A percentile compares a stretch with the other conserved stretches of the same genome.
Conservation (phyloP, 2,113 vertebrate species). For the Gasterosteus aculeatus region DNA sequence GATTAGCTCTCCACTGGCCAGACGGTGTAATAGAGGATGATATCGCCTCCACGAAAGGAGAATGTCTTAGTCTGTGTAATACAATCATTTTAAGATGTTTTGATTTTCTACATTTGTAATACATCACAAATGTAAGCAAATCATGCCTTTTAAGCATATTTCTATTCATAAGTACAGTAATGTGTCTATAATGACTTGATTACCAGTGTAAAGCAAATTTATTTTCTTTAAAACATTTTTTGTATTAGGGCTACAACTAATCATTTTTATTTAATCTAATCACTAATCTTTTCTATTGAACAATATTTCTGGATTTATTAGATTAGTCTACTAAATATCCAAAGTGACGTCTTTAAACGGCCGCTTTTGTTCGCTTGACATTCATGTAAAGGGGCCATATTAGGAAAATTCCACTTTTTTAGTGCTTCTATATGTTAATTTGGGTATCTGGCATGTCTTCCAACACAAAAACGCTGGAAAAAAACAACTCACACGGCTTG, state of each 20-base stretch:
- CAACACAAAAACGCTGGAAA: too few species aligned
- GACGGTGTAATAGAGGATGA: constrained; percentile 56
- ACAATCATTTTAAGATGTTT: background rate
- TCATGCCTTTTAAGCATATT: background rate
- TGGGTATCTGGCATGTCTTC: too few species aligned
- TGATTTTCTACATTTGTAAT: background rate
- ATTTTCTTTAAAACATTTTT: background rate
- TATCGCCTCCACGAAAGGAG: constrained; percentile 38
- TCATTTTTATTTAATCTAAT: too few species aligned
- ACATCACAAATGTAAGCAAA: background rate
- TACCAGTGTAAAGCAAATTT: background rate
- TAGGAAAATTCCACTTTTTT: too few species aligned
- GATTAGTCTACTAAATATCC: background rate
- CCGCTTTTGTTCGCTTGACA: background rate
- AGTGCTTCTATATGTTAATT: too few species aligned
- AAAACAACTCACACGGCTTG: too few species aligned
- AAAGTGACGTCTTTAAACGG: too few species aligned
- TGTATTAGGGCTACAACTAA: background rate
- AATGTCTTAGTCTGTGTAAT: constrained; percentile 6
- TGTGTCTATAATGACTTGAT: background rate
- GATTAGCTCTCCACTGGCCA: constrained; percentile 66
- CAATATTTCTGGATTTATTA: background rate
- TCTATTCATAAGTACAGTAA: background rate
- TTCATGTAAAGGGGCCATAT: too few species aligned
- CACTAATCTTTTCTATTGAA: background rate